Conservation (phyloP, 1,140 invertebrate species). For the Galleria mellonella region DNA sequence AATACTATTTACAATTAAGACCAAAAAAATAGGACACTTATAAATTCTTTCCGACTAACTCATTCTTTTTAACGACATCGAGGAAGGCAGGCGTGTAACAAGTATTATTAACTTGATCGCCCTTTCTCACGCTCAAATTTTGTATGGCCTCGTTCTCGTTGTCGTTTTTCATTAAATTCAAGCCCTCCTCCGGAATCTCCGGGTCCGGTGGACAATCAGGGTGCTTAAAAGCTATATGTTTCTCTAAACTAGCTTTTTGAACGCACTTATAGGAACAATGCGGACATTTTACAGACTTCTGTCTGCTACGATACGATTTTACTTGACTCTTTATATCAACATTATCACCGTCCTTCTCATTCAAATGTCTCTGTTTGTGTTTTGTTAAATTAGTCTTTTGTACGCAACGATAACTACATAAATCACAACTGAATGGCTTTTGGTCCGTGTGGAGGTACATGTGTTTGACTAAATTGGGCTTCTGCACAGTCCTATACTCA, state of each 20-base stretch:
- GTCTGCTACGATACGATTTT: conserved; percentile 59
- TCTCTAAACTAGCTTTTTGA: conserved; percentile 62
- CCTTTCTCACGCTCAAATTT: conserved; percentile 58
- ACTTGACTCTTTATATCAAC: conserved; percentile 38
- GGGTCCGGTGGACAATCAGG: neutral
- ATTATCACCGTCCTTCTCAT: conserved; percentile 61
- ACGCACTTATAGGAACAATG: conserved; percentile 61
- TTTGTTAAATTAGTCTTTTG: conserved; percentile 71
- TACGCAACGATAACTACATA: conserved; percentile 74
- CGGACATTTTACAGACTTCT: conserved; percentile 59
- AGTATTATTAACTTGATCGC: neutral
- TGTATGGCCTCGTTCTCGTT: conserved; percentile 29
- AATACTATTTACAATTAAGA: too few relatives aligned
- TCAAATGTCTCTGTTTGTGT: conserved; percentile 65
- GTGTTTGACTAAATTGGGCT: conserved; percentile 78
- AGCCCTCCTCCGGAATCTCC: neutral
- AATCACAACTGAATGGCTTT: conserved; percentile 79
- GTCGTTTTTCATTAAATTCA: conserved; percentile 26
- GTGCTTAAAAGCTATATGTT: conserved; percentile 65
- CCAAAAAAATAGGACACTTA: too few relatives aligned
- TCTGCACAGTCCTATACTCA: conserved; percentile 73
- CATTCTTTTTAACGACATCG: too few relatives aligned
- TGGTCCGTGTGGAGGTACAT: conserved; percentile 79
- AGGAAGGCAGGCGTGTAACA: too few relatives aligned
- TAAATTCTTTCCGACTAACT: too few relatives aligned